These are phyloP conservation scores for Anthoscopus minutus DNA, from an alignment of 2,113 vertebrate genomes.

Conservation along the genomic window DNA sequence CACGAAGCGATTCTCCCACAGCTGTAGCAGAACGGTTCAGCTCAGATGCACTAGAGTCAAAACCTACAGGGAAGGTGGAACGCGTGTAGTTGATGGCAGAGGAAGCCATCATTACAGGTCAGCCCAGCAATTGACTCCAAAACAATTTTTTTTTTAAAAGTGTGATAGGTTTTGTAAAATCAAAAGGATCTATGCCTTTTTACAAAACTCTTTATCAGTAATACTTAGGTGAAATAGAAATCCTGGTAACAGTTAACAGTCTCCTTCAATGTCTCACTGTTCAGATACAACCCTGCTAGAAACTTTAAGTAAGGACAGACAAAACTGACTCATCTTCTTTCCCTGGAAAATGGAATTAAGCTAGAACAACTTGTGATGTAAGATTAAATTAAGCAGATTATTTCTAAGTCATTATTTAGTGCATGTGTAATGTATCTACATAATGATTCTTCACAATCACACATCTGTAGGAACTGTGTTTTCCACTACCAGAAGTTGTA, in stretches of 20 bases:
- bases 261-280: not conserved
- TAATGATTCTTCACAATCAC: not conserved
- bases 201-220: not conserved
- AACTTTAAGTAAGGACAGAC: not conserved
- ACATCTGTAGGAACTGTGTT: not conserved
- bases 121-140: not conserved
- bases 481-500: not conserved
- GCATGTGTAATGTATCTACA: not conserved
- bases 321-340: not conserved
- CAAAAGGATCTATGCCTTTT: not conserved
- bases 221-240: not conserved
- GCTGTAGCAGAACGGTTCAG: not conserved
- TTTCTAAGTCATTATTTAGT: not conserved
- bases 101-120: not conserved
- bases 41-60: fast-evolving
- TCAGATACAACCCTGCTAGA: not conserved
- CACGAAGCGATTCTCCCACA: not conserved
- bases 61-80: not conserved
- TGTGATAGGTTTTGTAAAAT: not conserved
- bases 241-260: not conserved
- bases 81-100: not conserved
- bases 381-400: not conserved
- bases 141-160: too few relatives aligned
- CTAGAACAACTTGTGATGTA: not conserved
- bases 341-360: not conserved